A percentile compares a stretch with the other conserved stretches of the same genome.
phyloP scores from a whole-genome alignment of 2,888 invertebrate genomes.

The Yponomeuta malinellus region DNA sequence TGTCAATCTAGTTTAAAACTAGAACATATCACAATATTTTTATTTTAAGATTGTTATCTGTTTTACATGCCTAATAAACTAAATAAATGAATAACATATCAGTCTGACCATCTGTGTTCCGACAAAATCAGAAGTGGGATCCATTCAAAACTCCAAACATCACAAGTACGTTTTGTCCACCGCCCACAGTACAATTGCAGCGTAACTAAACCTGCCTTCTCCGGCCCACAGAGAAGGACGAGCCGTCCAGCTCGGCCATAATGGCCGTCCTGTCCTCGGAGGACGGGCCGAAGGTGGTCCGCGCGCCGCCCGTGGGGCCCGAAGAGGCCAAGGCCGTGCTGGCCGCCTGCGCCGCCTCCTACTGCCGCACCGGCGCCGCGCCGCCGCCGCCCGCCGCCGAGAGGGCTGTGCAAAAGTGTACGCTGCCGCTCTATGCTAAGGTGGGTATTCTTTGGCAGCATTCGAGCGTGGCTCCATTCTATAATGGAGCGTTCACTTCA shows the following conservation, averaged over 20 bases:
- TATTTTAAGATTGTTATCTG: too few relatives aligned
- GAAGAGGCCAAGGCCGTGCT: slow-evolving; percentile 61
- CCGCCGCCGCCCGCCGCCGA: slow-evolving; percentile 76
- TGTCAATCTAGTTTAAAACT: too few relatives aligned
- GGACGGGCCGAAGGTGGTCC: slow-evolving; percentile 57
- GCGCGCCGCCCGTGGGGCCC: slow-evolving; percentile 59
- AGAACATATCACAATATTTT: too few relatives aligned
- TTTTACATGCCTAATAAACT: too few relatives aligned
- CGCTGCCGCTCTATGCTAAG: slow-evolving; percentile 82
- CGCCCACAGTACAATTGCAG: neutral
- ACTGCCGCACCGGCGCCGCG: slow-evolving; percentile 60
- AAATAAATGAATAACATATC: too few relatives aligned
- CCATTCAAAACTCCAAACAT: too few relatives aligned
- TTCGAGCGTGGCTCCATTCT: neutral
- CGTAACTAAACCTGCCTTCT: neutral
- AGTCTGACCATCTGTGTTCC: too few relatives aligned
- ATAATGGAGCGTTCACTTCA: neutral
- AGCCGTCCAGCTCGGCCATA: slow-evolving; percentile 64
- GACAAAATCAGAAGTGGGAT: too few relatives aligned
- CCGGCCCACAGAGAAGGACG: slow-evolving; percentile 47
- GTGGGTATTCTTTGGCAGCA: slow-evolving; percentile 36
- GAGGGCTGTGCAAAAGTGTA: slow-evolving; percentile 79
- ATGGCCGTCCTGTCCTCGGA: slow-evolving; percentile 70
- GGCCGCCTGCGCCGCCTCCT: slow-evolving; percentile 57
- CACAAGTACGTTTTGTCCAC: too few relatives aligned